A percentile compares a stretch with the other conserved stretches of the same genome.
phyloP scores from a whole-genome alignment of 2,797 vertebrate species.

The Aulostomus chinensis region DNA sequence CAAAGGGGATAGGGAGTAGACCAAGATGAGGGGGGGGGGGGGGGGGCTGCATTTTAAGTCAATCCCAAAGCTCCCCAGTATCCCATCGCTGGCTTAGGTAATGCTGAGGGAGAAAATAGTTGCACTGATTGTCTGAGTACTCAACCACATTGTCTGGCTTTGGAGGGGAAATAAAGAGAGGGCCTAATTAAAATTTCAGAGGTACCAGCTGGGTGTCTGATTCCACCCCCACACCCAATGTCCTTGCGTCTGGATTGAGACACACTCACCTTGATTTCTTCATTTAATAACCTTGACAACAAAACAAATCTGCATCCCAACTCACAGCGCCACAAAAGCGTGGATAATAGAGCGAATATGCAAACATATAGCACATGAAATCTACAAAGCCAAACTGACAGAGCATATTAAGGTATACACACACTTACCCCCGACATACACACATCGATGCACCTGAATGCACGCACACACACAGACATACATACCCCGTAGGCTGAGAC shows the following conservation, averaged over 20 bases:
- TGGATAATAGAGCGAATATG: slow-evolving; percentile 54
- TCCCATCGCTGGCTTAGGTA: slow-evolving; percentile 47
- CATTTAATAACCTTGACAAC: slow-evolving; percentile 80
- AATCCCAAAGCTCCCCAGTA: slow-evolving; percentile 41
- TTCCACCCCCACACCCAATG: slow-evolving; percentile 31
- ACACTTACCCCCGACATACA: slow-evolving; percentile 4
- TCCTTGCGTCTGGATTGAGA: slow-evolving; percentile 74
- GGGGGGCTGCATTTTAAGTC: slow-evolving; percentile 32
- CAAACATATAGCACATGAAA: slow-evolving; percentile 52
- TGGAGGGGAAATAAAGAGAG: slow-evolving; percentile 63
- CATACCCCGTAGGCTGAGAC: slow-evolving; percentile 57
- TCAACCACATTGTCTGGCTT: slow-evolving; percentile 64
- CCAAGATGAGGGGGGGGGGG: slow-evolving; percentile 9
- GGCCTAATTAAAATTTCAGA: slow-evolving; percentile 78
- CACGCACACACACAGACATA: slow-evolving; percentile 20
- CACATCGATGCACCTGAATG: slow-evolving; percentile 1
- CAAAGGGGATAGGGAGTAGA: slow-evolving; percentile 8
- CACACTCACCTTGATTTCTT: slow-evolving; percentile 78
- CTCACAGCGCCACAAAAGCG: slow-evolving; percentile 49
- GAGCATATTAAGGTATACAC: slow-evolving; percentile 26
- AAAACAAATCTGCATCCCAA: slow-evolving; percentile 68
- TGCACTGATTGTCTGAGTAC: slow-evolving; percentile 58
- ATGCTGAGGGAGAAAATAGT: slow-evolving; percentile 61
- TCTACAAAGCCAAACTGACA: slow-evolving; percentile 5
- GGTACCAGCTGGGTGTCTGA: slow-evolving; percentile 73